Conservation (phyloP, 2,888 invertebrate genomes). For the Lamproptera curius region DNA sequence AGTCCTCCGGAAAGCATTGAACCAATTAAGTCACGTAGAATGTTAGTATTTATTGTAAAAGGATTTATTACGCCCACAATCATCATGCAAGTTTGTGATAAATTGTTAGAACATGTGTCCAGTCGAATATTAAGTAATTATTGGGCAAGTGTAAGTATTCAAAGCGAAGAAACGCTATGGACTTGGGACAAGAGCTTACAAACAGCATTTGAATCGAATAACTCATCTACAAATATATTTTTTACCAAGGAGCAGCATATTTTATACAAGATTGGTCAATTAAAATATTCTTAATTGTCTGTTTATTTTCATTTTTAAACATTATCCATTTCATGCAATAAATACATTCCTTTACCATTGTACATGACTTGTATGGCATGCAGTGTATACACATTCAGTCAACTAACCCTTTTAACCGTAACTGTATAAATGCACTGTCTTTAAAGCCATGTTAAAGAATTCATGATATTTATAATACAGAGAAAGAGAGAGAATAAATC, state of each 20-base stretch:
- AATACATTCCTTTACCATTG: no score
- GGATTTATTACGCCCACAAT: slow-evolving; percentile 50
- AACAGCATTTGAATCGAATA: slow-evolving; percentile 56
- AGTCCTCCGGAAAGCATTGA: slow-evolving; percentile 47
- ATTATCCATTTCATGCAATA: no score
- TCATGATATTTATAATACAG: no score
- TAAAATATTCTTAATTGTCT: slow-evolving; percentile 63
- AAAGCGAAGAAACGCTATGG: slow-evolving; percentile 55
- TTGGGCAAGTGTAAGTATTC: slow-evolving; percentile 57
- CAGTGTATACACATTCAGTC: no score
- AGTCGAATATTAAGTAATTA: slow-evolving; percentile 45
- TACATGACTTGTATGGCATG: no score
- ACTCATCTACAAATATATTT: slow-evolving; percentile 53
- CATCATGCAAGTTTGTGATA: slow-evolving; percentile 39
- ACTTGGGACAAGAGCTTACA: slow-evolving; percentile 46
- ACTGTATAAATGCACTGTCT: no score
- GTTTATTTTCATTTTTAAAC: no score
- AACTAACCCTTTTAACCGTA: no score
- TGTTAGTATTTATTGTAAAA: slow-evolving; percentile 47
- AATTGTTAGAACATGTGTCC: slow-evolving; percentile 40
- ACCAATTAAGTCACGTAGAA: slow-evolving; percentile 48
- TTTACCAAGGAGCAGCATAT: slow-evolving; percentile 40
- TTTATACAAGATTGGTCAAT: slow-evolving; percentile 53
- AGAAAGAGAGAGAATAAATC: no score
- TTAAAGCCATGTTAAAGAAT: no score